These are phyloP conservation scores for Trachelus iudaicus DNA, from an alignment of 2,888 invertebrate species.

Conservation along the genomic window DNA sequence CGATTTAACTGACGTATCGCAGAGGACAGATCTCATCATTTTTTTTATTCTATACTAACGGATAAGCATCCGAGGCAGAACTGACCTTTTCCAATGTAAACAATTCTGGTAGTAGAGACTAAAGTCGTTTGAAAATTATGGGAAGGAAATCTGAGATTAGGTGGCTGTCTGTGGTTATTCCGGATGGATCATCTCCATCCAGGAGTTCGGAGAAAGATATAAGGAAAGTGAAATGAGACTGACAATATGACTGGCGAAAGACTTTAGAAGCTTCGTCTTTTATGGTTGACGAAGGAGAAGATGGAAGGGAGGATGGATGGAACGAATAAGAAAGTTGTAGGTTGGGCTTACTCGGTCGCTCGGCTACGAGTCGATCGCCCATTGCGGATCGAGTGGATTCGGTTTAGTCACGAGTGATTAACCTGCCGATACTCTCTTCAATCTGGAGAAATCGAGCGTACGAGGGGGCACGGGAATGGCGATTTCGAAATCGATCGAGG, in stretches of 20 bases:
- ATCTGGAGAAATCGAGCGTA: not conserved
- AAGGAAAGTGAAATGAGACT: not conserved
- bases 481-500: not conserved
- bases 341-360: not conserved
- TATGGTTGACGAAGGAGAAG: not conserved
- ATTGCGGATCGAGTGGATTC: not conserved
- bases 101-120: not conserved
- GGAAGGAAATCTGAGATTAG: not conserved
- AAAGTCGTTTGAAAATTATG: no score
- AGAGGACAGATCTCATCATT: not conserved
- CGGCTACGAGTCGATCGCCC: not conserved
- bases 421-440: no score
- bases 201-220: not conserved
- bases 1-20: not conserved
- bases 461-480: not conserved
- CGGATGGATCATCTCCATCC: not conserved
- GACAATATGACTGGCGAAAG: not conserved
- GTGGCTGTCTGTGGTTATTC: not conserved
- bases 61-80: not conserved
- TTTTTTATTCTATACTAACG: not conserved
- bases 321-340: not conserved
- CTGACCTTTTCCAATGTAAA: not conserved
- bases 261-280: not conserved
- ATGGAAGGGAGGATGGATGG: not conserved
- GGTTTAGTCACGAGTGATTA: not conserved